Base-by-base conservation (phyloP, 2,888 invertebrate species). In the Chrysodeixis includens region DNA sequence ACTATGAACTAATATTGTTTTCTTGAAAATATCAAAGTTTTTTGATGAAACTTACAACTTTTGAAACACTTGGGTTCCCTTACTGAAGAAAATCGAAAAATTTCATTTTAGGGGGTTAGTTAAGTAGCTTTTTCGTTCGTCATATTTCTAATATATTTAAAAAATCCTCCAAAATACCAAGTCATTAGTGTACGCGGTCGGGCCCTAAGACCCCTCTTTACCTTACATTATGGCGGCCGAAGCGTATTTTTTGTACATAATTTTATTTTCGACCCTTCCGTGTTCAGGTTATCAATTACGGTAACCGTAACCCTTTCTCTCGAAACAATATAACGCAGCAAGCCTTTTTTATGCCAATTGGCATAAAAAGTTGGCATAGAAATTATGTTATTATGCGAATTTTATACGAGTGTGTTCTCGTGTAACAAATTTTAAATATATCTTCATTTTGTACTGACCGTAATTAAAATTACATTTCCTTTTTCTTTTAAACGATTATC, bases 381-480 rank as follows among this genome's bases (percentile, higher is more conserved):
- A 83, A 83, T 80, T 77, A 81, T 83, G 65, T 73, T 78, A 77
- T 83, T 83, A 81, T 80, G 83, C 78, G 76, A 81, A 80, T 77
- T 74, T 79, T 76, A 78, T 74, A 74, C 14, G 56, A 66, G 64
- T 71, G 55, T 55, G 62, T 54, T 62, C 51, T 61, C 46, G 51
- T 59, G 59, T 69, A 59, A 52, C 22, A 67, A 74, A 69, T 65
- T 73, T 67, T 52, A 52, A 71, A 62, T 26, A 22, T 55, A 55
- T 30, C 61, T 60, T 59, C 56, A 51, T 69, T 72, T 63, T 44
- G 22, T 52, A 55, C 57, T 12, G 40, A 44, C 55, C 9, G 62
- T 62, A 32, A 76, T 73, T 73, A 64, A 53, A 59, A 58, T 62
- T 65, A 60, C 30, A 55, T 62, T 69, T 66, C 51, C 62, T 35